Percentiles rank a stretch among this genome's conserved stretches.
phyloP scores from a whole-genome alignment of 2,797 vertebrate species.

The Artibeus lituratus region DNA sequence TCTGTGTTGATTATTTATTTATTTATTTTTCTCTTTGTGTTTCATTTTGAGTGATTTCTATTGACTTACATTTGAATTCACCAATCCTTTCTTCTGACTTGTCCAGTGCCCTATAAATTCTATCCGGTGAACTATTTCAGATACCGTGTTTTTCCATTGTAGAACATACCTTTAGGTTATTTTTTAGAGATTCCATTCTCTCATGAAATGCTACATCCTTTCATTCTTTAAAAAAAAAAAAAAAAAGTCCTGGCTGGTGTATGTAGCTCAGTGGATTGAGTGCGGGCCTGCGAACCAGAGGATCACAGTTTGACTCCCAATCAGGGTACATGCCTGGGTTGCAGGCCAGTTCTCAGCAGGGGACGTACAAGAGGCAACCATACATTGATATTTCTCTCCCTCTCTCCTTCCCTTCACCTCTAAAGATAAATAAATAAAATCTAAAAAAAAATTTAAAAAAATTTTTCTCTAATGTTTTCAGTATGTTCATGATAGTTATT shows the following conservation, averaged over 20 bases:
- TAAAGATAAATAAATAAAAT: too few relatives aligned
- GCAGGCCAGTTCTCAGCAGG: too few relatives aligned
- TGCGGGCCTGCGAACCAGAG: too few relatives aligned
- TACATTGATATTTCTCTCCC: too few relatives aligned
- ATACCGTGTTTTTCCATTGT: not conserved
- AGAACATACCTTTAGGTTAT: not conserved
- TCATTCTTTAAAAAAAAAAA: not conserved
- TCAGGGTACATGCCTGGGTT: too few relatives aligned
- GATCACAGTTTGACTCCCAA: too few relatives aligned
- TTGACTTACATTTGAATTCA: not conserved
- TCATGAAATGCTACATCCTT: conserved; percentile 1
- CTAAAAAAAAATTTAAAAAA: too few relatives aligned
- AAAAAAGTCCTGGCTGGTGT: too few relatives aligned
- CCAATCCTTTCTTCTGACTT: not conserved
- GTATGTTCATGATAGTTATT: not conserved
- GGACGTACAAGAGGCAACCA: too few relatives aligned
- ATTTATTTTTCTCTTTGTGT: not conserved
- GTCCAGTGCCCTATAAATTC: not conserved
- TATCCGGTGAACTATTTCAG: not conserved
- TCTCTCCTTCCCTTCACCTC: too few relatives aligned
- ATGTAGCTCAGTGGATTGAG: too few relatives aligned
- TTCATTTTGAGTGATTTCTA: not conserved
- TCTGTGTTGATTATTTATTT: not conserved
- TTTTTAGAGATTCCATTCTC: not conserved
- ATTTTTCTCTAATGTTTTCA: not conserved